A percentile compares a stretch with the other conserved stretches of the same genome.
phyloP scores from a whole-genome alignment of 2,113 vertebrate genomes.

The Leptobrachium ailaonicum region DNA sequence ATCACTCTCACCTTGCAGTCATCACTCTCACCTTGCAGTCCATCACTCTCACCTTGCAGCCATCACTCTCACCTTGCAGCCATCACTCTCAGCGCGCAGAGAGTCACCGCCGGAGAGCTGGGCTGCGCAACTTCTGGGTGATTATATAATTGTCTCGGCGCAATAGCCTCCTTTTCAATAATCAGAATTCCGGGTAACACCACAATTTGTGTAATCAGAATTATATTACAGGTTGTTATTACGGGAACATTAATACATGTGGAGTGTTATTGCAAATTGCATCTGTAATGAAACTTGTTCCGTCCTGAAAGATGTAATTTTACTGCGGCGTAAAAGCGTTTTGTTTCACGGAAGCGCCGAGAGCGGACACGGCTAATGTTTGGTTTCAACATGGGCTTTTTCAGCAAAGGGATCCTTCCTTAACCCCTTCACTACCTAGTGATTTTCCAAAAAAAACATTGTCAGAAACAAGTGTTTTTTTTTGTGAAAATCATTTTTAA shows the following conservation, averaged over 20 bases:
- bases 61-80: no score
- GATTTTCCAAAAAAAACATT: no score
- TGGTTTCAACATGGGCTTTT: no score
- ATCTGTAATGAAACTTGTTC: conserved; percentile 12
- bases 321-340: not conserved
- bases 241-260: conserved; percentile 6
- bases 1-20: no score
- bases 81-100: not conserved
- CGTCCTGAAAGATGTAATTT: not conserved
- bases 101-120: not conserved
- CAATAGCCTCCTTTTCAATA: conserved; percentile 4
- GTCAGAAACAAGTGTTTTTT: no score
- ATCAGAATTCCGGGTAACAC: conserved; percentile 1
- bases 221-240: conserved; percentile 21
- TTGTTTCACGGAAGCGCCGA: no score
- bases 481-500: no score
- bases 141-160: not conserved
- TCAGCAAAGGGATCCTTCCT: no score
- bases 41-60: no score
- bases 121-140: not conserved
- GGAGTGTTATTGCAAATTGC: conserved; percentile 12
- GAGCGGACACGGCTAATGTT: no score
- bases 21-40: no score
- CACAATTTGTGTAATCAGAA: conserved; percentile 9
- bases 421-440: no score